Evolutionary conservation across 2,888 invertebrate species (phyloP).

Genomic region (Heliconius sara): DNA sequence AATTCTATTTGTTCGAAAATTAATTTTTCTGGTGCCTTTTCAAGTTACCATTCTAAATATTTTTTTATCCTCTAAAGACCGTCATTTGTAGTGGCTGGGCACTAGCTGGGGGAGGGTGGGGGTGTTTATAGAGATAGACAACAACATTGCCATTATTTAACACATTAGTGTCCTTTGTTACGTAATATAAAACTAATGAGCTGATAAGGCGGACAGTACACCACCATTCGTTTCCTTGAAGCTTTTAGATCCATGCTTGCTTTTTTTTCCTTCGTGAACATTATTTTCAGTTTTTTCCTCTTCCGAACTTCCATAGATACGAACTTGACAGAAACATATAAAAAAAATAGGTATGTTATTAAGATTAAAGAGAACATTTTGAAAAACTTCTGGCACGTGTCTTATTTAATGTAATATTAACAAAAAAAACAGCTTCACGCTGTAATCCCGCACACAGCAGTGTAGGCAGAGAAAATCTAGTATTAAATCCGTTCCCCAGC

Average conservation of each 20-base stretch:
- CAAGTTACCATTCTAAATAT: conserved; percentile 39
- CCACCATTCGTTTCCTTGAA: background rate
- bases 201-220: conserved; percentile 9
- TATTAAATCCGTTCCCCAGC: too few relatives aligned
- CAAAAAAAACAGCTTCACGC: too few relatives aligned
- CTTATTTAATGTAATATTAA: too few relatives aligned
- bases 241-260: conserved; percentile 4
- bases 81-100: background rate
- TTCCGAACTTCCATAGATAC: background rate
- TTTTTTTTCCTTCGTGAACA: conserved; percentile 10
- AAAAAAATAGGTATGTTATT: too few relatives aligned
- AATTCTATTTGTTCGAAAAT: conserved; percentile 8
- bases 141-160: background rate
- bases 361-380: too few relatives aligned
- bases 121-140: too few relatives aligned
- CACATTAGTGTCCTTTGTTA: background rate
- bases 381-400: too few relatives aligned
- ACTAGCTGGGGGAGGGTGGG: too few relatives aligned
- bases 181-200: background rate
- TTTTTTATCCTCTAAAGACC: conserved; percentile 33
- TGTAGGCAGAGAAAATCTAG: too few relatives aligned
- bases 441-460: too few relatives aligned
- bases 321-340: background rate
- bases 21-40: conserved; percentile 47
- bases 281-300: conserved; percentile 13